Conservation (phyloP, 1,140 invertebrate species). For the Pseudomyrmex pallidus region DNA sequence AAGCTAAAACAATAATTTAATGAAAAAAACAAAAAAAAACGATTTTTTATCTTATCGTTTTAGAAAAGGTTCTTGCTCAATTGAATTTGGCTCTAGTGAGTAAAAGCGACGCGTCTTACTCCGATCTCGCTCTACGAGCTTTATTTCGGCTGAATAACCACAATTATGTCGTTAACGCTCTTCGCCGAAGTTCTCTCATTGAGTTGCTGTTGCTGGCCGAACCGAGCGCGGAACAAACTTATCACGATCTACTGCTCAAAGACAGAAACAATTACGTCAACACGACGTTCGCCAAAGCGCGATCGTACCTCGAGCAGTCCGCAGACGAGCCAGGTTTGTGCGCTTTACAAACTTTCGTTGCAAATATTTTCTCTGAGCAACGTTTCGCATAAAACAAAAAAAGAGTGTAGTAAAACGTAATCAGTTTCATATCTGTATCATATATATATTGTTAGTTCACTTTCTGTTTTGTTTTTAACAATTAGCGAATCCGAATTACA, state of each 20-base stretch:
- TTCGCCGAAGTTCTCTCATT: conserved; percentile 93
- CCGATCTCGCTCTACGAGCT: conserved; percentile 92
- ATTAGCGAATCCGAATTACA: conserved; percentile 5
- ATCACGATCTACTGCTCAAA: conserved; percentile 89
- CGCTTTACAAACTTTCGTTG: conserved; percentile 22
- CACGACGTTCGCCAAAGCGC: conserved; percentile 81
- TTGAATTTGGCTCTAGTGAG: conserved; percentile 93
- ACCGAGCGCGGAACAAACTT: conserved; percentile 93
- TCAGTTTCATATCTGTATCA: not conserved
- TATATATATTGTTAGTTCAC: conserved; percentile 32
- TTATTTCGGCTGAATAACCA: conserved; percentile 97
- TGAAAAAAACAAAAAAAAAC: conserved; percentile 5
- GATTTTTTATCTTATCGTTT: conserved; percentile 71
- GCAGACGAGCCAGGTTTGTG: conserved; percentile 80
- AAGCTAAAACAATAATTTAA: not conserved
- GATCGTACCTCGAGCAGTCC: conserved; percentile 78
- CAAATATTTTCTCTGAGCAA: conserved; percentile 6
- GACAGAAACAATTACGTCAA: conserved; percentile 81
- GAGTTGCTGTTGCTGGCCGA: conserved; percentile 92
- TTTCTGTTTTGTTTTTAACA: conserved; percentile 31
- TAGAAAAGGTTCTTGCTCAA: conserved; percentile 94
- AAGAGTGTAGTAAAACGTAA: not conserved
- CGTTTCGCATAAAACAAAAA: conserved; percentile 24
- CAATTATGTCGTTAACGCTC: conserved; percentile 95
- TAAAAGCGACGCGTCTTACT: conserved; percentile 93